Conservation (phyloP, 2,888 invertebrate genomes). For the Drosophila nr. medialis region DNA sequence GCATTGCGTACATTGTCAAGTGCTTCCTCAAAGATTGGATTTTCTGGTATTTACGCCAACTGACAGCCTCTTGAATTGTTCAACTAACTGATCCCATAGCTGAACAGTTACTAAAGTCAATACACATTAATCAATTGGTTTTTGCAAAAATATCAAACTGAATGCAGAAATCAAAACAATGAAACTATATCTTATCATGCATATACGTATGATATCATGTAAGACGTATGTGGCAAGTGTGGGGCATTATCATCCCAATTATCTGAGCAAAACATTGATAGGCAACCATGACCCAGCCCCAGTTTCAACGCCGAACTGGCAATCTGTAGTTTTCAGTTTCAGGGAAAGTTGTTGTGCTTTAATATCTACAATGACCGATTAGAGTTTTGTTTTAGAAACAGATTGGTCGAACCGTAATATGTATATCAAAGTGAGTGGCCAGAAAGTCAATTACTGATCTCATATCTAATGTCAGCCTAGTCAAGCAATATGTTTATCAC, state of each 20-base stretch:
- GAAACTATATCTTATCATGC: slow-evolving; percentile 70
- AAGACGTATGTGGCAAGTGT: slow-evolving; percentile 42
- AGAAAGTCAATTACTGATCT: slow-evolving; percentile 2
- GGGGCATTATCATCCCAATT: slow-evolving; percentile 67
- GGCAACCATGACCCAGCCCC: slow-evolving; percentile 68
- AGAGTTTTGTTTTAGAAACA: slow-evolving; percentile 25
- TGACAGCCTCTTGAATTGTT: slow-evolving; percentile 19
- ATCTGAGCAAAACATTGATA: slow-evolving; percentile 67
- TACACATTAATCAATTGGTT: slow-evolving; percentile 46
- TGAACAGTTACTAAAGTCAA: slow-evolving; percentile 43
- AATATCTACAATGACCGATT: slow-evolving; percentile 64
- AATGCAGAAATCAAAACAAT: slow-evolving; percentile 40
- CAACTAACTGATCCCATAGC: slow-evolving; percentile 51
- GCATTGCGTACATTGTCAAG: slow-evolving; percentile 19
- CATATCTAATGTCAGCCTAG: slow-evolving; percentile 1
- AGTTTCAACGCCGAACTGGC: slow-evolving; percentile 34
- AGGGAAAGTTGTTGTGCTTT: slow-evolving; percentile 43
- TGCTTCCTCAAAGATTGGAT: slow-evolving; percentile 19
- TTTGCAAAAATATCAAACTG: slow-evolving; percentile 29
- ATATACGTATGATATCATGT: slow-evolving; percentile 66
- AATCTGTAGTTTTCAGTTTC: slow-evolving; percentile 26
- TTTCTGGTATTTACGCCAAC: not conserved
- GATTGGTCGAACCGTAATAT: not conserved
- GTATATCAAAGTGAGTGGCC: not conserved
- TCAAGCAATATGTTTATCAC: slow-evolving; percentile 39